Evolutionary conservation across 2,797 vertebrate genomes (phyloP).

Genomic region (Eurystomus glaucurus): DNA sequence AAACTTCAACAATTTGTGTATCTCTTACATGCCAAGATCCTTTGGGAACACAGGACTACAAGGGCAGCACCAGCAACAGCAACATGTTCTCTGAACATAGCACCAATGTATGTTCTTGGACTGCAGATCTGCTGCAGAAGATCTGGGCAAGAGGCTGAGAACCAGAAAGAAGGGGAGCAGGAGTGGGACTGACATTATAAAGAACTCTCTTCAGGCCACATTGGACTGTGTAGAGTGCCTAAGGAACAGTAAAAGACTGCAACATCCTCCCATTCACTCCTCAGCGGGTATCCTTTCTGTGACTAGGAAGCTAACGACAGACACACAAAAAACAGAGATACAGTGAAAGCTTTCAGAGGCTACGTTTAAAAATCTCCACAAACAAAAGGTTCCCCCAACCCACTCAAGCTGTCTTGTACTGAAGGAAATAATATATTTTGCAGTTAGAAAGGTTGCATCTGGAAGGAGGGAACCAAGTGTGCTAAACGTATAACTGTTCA

Average conservation of each 20-base stretch:
- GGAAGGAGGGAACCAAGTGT: background rate
- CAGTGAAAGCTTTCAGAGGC: background rate
- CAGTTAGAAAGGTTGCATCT: background rate
- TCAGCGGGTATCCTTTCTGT: background rate
- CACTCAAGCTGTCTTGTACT: background rate
- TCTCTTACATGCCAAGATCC: background rate
- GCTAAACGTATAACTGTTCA: background rate
- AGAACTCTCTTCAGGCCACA: background rate
- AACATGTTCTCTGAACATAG: background rate
- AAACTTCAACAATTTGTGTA: background rate
- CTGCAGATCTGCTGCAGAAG: background rate
- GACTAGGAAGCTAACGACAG: background rate
- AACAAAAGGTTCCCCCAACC: background rate
- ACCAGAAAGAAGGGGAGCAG: background rate
- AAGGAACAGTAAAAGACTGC: background rate
- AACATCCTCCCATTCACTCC: background rate
- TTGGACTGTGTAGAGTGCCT: background rate
- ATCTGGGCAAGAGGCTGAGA: background rate
- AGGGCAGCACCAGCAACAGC: background rate
- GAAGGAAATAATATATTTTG: background rate
- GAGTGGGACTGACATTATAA: background rate
- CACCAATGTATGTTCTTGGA: background rate
- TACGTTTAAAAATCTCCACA: background rate
- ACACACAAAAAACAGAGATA: background rate
- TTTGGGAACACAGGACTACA: background rate